phyloP scores from a whole-genome alignment of 1,140 invertebrate genomes.

The Vanessa tameamea region DNA sequence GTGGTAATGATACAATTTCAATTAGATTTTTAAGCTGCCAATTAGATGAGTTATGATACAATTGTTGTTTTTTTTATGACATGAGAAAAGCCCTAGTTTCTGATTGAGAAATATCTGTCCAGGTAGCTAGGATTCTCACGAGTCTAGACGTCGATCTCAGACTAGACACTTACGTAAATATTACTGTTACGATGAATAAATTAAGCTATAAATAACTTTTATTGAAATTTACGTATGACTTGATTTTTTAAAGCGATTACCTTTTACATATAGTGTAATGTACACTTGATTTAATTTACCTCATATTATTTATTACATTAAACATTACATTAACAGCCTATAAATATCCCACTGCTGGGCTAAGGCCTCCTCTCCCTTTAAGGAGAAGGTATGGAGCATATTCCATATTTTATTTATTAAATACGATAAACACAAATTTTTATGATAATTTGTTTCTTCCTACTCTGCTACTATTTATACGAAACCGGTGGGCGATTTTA shows the following conservation, averaged over 20 bases:
- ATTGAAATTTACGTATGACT: not conserved
- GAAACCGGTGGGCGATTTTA: slow-evolving; percentile 16
- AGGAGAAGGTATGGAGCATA: too few species aligned
- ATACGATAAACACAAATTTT: not conserved
- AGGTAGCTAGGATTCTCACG: slow-evolving; percentile 2
- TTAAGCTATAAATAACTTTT: not conserved
- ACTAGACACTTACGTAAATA: slow-evolving; percentile 10
- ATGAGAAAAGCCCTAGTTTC: not conserved
- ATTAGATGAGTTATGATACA: not conserved
- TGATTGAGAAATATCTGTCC: not conserved
- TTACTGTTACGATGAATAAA: not conserved
- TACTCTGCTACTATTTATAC: not conserved
- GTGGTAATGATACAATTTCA: too few species aligned
- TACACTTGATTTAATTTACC: too few species aligned
- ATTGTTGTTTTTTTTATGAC: not conserved
- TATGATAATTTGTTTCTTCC: not conserved
- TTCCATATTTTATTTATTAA: too few species aligned
- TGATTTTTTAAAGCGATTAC: not conserved
- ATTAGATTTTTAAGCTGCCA: not conserved
- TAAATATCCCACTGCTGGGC: too few species aligned
- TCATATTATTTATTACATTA: too few species aligned
- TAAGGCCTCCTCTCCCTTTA: too few species aligned
- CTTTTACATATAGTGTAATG: not conserved
- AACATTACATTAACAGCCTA: too few species aligned
- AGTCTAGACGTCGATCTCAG: slow-evolving; percentile 1